These are phyloP conservation scores for Leptopilina syphax DNA, from an alignment of 2,888 invertebrate genomes.

Conservation along the genomic window DNA sequence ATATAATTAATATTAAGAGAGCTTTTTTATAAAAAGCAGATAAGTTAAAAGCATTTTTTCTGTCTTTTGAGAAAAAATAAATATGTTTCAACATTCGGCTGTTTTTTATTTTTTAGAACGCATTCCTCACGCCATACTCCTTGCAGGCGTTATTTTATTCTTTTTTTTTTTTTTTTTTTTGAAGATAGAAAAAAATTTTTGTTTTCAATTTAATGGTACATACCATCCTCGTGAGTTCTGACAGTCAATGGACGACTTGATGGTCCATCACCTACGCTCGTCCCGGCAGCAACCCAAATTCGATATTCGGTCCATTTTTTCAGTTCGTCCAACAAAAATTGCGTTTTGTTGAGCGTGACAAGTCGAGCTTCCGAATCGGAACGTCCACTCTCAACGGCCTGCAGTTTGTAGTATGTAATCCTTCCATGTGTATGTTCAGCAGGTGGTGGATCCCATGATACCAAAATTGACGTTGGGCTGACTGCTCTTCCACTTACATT, in stretches of 20 bases:
- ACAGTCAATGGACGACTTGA: constrained; percentile 94
- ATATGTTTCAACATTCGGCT: constrained; percentile 34
- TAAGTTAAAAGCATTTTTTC: constrained; percentile 22
- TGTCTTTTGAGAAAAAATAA: constrained; percentile 45
- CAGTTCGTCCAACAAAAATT: constrained; percentile 91
- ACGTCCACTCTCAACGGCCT: constrained; percentile 90
- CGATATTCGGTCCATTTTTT: constrained; percentile 97
- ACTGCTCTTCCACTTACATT: constrained; percentile 93
- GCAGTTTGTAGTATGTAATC: constrained; percentile 96
- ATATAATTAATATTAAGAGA: background rate
- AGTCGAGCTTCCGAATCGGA: constrained; percentile 91
- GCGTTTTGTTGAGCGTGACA: constrained; percentile 88
- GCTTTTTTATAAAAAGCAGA: background rate
- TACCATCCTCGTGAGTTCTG: constrained; percentile 99
- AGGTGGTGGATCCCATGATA: constrained; percentile 96
- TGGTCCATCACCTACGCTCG: constrained; percentile 97
- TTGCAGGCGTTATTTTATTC: constrained; percentile 47
- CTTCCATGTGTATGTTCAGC: constrained; percentile 93
- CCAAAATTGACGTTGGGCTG: constrained; percentile 92
- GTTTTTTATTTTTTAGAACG: constrained; percentile 37
- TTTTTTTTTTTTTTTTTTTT: constrained; percentile 8
- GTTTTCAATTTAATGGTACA: constrained; percentile 79
- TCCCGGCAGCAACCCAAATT: constrained; percentile 97
- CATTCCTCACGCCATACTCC: constrained; percentile 59
- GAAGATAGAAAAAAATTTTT: constrained; percentile 57